A percentile compares a stretch with the other conserved stretches of the same genome.
These are phyloP conservation scores for Protobothrops mucrosquamatus DNA, from an alignment of 2,113 vertebrate genomes.

Conservation along the genomic window DNA sequence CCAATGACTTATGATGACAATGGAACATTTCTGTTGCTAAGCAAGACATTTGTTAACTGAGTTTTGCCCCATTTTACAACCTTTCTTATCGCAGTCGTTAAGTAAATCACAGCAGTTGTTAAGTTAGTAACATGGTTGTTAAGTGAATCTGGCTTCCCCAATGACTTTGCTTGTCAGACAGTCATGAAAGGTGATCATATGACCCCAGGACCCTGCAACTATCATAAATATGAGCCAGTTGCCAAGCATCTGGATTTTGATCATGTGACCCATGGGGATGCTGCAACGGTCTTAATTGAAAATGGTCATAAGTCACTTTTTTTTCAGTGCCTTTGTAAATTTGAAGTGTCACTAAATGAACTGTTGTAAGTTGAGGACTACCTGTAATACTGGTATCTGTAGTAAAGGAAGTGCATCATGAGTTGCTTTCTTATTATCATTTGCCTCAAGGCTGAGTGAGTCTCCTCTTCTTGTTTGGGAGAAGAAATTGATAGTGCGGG, in stretches of 20 bases:
- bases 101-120: too few species aligned
- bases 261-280: not conserved
- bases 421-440: not conserved
- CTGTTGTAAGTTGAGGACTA: not conserved
- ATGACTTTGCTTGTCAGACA: not conserved
- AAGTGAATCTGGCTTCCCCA: not conserved
- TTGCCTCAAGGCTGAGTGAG: not conserved
- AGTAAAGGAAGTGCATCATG: not conserved
- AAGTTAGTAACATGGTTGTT: too few species aligned
- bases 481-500: constrained; percentile 6
- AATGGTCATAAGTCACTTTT: not conserved
- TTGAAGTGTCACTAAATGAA: not conserved
- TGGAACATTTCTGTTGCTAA: not conserved
- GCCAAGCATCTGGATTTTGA: not conserved
- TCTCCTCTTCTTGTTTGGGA: not conserved
- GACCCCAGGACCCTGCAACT: too few species aligned
- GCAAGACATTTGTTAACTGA: not conserved
- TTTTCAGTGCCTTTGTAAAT: not conserved
- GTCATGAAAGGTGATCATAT: too few species aligned
- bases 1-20: not conserved
- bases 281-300: not conserved
- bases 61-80: not conserved
- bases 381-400: not conserved
- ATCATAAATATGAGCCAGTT: not conserved
- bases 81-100: not conserved